Evolutionary conservation across 2,888 invertebrate species (phyloP), one percentile per base, ranked within the genome.

Genomic region (Dryobota labecula): DNA sequence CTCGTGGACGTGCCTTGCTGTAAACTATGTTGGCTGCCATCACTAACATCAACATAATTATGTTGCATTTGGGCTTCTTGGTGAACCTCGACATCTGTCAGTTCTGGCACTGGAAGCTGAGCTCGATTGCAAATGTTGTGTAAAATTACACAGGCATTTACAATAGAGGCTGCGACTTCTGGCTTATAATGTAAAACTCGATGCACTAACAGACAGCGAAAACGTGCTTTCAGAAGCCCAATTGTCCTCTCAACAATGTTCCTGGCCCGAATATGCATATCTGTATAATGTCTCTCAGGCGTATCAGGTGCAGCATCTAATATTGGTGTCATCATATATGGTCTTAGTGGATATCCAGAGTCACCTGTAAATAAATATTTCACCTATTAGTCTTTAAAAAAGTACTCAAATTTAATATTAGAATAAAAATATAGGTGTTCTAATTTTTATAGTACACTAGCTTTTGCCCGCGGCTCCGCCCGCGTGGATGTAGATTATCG

Each of bases 251-350:
- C n/a, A 49, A 49, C 49, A 49, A 49, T 49, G 49, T 49, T 49
- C 13, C 49, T 49, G 49, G 49, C 49, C 49, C 49, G 49, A 2
- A 49, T 13, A 49, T n/a, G n/a, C 49, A 49, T 49, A 49, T 49
- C 49, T 49, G 49, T 49, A n/a, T 49, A 49, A n/a, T 49, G 49
- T n/a, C 49, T 49, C 49, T n/a, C 49, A n/a, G 51, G 49, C n/a
- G 49, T 49, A 49, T 49, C 49, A 6, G 49, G 49, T 49, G 49
- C 13, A 49, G 49, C 49, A 24, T 51, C 24, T 24, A 51, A 24
- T 51, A 51, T 51, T 51, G 51, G 24, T 24, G 51, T 51, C 51
- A 51, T 51, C 51, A 51, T 24, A 8, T 3, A 24, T 24, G 24
- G 24, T 24, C 24, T 51, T 51, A 51, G 24, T 24, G 51, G 51